Percentiles rank a stretch among this genome's conserved stretches.
Conservation (phyloP, 2,888 invertebrate genomes). For the Atethmia centrago region DNA sequence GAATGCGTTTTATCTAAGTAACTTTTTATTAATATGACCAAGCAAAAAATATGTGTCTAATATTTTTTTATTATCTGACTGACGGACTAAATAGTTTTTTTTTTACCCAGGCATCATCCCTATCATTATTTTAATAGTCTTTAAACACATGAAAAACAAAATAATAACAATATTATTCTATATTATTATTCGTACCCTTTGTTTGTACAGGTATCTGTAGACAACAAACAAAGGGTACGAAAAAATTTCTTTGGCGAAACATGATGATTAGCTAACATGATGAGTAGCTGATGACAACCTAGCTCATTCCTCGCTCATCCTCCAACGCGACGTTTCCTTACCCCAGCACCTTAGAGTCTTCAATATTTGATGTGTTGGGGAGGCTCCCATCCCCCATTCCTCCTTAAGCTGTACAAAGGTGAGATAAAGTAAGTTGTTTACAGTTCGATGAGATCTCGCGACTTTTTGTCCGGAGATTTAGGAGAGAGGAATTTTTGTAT, state of each 20-base stretch:
- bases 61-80: too few species aligned
- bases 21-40: too few species aligned
- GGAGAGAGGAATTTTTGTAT: constrained; percentile 45
- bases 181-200: background rate
- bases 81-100: too few species aligned
- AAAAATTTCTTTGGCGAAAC: too few species aligned
- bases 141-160: background rate
- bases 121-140: background rate
- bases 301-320: constrained; percentile 54
- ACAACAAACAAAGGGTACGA: too few species aligned
- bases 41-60: too few species aligned
- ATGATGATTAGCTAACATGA: too few species aligned
- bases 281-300: too few species aligned
- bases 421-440: constrained; percentile 75
- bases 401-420: constrained; percentile 67
- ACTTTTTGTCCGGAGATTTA: constrained; percentile 53
- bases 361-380: constrained; percentile 77
- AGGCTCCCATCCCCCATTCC: constrained; percentile 32
- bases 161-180: too few species aligned
- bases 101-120: too few species aligned
- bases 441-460: constrained; percentile 62
- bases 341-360: constrained; percentile 62
- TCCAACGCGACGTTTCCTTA: constrained; percentile 17
- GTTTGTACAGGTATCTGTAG: too few species aligned
- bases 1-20: too few species aligned